A percentile compares a stretch with the other conserved stretches of the same genome.
These are phyloP conservation scores for Dromius quadrimaculatus DNA, from an alignment of 2,888 invertebrate genomes.

Conservation along the genomic window DNA sequence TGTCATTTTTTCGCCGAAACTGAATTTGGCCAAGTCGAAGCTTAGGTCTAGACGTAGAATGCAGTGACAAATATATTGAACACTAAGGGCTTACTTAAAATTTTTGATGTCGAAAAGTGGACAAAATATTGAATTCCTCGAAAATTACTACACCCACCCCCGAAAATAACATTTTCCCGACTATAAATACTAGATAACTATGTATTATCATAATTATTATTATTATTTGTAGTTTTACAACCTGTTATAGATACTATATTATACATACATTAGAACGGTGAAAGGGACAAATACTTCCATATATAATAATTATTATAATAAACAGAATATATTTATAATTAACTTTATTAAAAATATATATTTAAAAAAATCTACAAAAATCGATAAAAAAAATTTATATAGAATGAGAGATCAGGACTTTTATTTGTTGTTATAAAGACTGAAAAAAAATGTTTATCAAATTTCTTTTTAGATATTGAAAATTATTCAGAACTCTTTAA, in stretches of 20 bases:
- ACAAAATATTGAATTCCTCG: too few relatives aligned
- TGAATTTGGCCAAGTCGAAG: too few relatives aligned
- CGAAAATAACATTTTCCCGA: too few relatives aligned
- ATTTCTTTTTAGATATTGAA: slow-evolving; percentile 7
- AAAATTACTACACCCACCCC: too few relatives aligned
- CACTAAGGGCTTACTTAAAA: too few relatives aligned
- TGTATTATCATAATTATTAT: slow-evolving; percentile 3
- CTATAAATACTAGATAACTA: neutral
- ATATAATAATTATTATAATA: slow-evolving; percentile 52
- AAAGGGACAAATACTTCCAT: slow-evolving; percentile 58
- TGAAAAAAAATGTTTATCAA: slow-evolving; percentile 59
- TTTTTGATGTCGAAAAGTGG: too few relatives aligned
- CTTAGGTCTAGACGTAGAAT: too few relatives aligned
- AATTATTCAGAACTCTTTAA: too few relatives aligned
- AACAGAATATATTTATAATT: slow-evolving; percentile 52
- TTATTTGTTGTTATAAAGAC: slow-evolving; percentile 61
- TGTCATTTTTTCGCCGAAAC: too few relatives aligned
- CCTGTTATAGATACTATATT: slow-evolving; percentile 14
- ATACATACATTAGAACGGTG: slow-evolving; percentile 56
- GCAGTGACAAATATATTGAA: too few relatives aligned
- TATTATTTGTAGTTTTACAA: neutral
- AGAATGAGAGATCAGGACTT: slow-evolving; percentile 63
- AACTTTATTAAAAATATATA: slow-evolving; percentile 50
- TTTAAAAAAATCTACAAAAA: slow-evolving; percentile 58
- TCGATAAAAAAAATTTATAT: slow-evolving; percentile 64